phyloP scores from a whole-genome alignment of 2,888 invertebrate species.

The Atethmia centrago region DNA sequence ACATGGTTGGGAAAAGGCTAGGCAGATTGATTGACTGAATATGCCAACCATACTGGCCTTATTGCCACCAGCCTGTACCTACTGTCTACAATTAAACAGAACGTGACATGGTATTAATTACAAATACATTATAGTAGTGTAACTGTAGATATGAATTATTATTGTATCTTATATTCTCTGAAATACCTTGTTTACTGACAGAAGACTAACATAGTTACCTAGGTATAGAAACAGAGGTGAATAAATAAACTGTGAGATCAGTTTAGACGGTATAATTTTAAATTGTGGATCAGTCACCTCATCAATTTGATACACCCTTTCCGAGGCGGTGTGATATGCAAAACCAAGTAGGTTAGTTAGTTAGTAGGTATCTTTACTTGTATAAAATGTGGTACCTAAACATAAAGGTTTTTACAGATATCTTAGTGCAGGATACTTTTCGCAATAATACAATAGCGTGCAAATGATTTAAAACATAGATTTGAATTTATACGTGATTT shows the following conservation, averaged over 20 bases:
- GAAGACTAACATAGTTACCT: background rate
- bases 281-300: background rate
- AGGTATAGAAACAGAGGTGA: background rate
- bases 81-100: conserved; percentile 48
- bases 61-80: conserved; percentile 1
- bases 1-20: too few species aligned
- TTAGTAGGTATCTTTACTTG: background rate
- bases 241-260: background rate
- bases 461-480: background rate
- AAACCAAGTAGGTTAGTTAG: too few species aligned
- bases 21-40: too few species aligned
- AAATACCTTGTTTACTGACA: conserved; percentile 1
- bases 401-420: background rate
- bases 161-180: background rate
- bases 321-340: background rate
- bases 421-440: background rate
- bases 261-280: too few species aligned
- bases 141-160: background rate
- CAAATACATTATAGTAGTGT: conserved; percentile 4
- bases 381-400: background rate
- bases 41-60: conserved; percentile 16
- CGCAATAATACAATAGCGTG: background rate
- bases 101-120: conserved; percentile 60
- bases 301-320: background rate
- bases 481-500: background rate